Conservation (phyloP, 30 jellyfish, hydroid and myxozoan genomes). For the Chironex yamaguchii region DNA sequence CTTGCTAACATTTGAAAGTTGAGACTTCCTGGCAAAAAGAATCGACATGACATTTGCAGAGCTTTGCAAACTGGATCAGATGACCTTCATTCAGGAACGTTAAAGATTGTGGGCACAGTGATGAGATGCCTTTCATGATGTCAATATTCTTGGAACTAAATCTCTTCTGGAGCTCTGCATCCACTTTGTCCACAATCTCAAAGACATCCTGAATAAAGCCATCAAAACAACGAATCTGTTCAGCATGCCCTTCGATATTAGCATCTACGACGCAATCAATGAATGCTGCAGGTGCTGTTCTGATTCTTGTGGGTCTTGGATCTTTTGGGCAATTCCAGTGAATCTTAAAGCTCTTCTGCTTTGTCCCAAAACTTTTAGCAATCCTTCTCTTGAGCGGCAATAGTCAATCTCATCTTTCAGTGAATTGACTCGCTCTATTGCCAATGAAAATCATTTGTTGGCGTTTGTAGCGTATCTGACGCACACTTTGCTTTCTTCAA, state of each 20-base stretch:
- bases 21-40: neutral
- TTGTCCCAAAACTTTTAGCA: constrained; percentile 5
- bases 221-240: neutral
- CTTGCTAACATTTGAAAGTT: constrained; percentile 26
- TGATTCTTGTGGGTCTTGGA: constrained; percentile 9
- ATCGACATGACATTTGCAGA: neutral
- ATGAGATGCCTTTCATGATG: constrained; percentile 48
- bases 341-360: constrained; percentile 21
- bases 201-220: constrained; percentile 18
- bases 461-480: constrained; percentile 25
- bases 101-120: constrained; percentile 36
- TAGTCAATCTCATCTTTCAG: constrained; percentile 7
- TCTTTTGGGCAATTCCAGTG: constrained; percentile 14
- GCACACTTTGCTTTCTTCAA: constrained; percentile 22
- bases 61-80: constrained; percentile 9
- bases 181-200: constrained; percentile 10
- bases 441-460: constrained; percentile 20
- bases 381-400: constrained; percentile 10
- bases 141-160: constrained; percentile 8
- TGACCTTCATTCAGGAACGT: constrained; percentile 16
- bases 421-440: constrained; percentile 1
- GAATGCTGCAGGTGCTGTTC: constrained; percentile 14
- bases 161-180: constrained; percentile 35
- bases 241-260: neutral
- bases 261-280: constrained; percentile 21